A percentile compares a stretch with the other conserved stretches of the same genome.
phyloP scores from a whole-genome alignment of 2,797 vertebrate species.

The Thripadectes ignobilis region DNA sequence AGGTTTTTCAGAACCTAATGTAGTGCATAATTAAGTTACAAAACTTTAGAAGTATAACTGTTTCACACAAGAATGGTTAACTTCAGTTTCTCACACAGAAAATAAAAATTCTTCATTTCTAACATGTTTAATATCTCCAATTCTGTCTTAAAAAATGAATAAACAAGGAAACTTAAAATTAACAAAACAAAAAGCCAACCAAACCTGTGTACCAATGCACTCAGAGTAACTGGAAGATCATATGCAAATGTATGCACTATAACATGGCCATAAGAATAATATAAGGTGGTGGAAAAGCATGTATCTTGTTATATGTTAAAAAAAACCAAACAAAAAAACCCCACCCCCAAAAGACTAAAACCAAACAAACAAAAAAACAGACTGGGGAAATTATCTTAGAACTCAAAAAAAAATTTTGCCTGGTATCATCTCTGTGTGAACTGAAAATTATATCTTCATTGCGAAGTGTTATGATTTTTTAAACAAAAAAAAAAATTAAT shows the following conservation, averaged over 20 bases:
- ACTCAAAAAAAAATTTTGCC: neutral
- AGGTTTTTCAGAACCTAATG: neutral
- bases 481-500: neutral
- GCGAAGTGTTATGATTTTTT: neutral
- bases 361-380: fast-evolving
- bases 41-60: neutral
- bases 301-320: neutral
- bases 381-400: neutral
- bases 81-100: neutral
- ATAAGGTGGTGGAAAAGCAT: neutral
- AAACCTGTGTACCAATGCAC: neutral
- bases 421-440: neutral
- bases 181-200: neutral
- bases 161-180: neutral
- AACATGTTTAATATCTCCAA: neutral
- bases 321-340: fast-evolving
- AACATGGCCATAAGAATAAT: neutral
- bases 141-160: neutral
- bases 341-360: too few relatives aligned
- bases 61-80: neutral
- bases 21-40: neutral
- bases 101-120: neutral
- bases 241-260: neutral
- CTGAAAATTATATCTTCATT: neutral
- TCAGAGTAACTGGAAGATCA: neutral